Conservation (phyloP, 2,113 vertebrate genomes). For the Vireo altiloquus region DNA sequence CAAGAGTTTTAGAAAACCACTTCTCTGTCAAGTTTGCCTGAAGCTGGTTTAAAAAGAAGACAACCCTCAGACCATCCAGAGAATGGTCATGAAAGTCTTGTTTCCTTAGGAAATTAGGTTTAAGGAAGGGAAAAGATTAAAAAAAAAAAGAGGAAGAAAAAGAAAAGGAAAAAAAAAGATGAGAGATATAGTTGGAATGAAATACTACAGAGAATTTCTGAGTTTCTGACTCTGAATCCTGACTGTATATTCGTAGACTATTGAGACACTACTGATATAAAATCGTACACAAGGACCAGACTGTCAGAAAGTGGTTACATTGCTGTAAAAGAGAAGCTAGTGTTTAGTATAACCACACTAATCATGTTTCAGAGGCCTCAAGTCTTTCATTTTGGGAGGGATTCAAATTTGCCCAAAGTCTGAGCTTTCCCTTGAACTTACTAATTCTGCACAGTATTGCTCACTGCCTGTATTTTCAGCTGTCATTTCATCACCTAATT, state of each 20-base stretch:
- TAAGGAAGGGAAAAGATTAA: not conserved
- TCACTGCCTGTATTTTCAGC: not conserved
- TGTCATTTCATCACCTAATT: not conserved
- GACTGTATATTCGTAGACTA: fast-evolving
- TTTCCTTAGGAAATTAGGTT: not conserved
- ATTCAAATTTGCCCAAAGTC: not conserved
- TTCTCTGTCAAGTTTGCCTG: not conserved
- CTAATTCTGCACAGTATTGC: not conserved
- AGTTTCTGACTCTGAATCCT: not conserved
- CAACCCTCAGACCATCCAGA: not conserved
- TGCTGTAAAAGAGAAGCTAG: not conserved
- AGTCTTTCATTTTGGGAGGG: not conserved
- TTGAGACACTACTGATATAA: not conserved
- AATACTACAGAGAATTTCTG: not conserved
- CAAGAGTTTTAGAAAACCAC: not conserved
- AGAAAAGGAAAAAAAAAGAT: too few species aligned
- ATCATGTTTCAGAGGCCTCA: not conserved
- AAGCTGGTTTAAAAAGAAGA: not conserved
- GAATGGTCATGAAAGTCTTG: not conserved
- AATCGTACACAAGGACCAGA: not conserved
- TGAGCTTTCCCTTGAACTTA: not conserved
- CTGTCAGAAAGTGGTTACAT: not conserved
- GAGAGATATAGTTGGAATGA: not conserved
- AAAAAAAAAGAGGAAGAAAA: not conserved
- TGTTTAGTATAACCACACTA: not conserved